Evolutionary conservation across 1,140 invertebrate genomes (phyloP).

Genomic region (Cyrtorhinus lividipennis): DNA sequence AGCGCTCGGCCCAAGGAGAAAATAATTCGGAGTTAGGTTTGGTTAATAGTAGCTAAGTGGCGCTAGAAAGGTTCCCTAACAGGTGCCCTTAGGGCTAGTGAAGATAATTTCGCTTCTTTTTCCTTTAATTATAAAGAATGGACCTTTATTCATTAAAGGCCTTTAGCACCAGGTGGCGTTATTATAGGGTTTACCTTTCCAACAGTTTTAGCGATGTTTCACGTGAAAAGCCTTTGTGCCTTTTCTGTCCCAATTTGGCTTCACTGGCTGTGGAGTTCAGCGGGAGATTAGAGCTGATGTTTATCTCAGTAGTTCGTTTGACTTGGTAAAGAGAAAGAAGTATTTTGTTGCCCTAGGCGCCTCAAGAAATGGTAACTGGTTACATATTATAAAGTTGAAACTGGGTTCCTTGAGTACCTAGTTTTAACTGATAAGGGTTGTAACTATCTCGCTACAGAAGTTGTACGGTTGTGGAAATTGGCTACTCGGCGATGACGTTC

Average conservation of each 20-base stretch:
- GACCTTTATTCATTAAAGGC: conserved; percentile 9
- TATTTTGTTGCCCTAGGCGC: too few species aligned
- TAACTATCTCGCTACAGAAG: too few species aligned
- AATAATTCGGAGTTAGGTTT: conserved; percentile 8
- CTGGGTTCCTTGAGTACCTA: too few species aligned
- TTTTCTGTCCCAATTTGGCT: background rate
- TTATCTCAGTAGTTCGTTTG: too few species aligned
- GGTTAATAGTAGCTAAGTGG: conserved; percentile 6
- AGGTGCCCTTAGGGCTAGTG: conserved; percentile 2
- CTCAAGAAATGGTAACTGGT: too few species aligned
- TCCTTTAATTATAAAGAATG: conserved; percentile 7
- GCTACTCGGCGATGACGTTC: too few species aligned
- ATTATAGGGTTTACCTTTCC: background rate
- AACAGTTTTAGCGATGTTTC: background rate
- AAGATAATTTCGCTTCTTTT: conserved; percentile 8
- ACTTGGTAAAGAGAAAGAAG: too few species aligned
- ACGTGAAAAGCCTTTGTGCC: background rate
- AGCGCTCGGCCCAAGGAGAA: background rate
- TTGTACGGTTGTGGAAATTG: too few species aligned
- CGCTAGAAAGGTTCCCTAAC: conserved; percentile 7
- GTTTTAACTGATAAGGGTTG: too few species aligned
- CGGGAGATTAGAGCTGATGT: too few species aligned
- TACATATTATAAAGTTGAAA: too few species aligned
- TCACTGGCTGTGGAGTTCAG: too few species aligned
- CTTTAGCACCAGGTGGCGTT: conserved; percentile 4